A percentile compares a stretch with the other conserved stretches of the same genome.
Conservation (phyloP, 2,113 vertebrate genomes). For the Phylloscopus trochiloides region DNA sequence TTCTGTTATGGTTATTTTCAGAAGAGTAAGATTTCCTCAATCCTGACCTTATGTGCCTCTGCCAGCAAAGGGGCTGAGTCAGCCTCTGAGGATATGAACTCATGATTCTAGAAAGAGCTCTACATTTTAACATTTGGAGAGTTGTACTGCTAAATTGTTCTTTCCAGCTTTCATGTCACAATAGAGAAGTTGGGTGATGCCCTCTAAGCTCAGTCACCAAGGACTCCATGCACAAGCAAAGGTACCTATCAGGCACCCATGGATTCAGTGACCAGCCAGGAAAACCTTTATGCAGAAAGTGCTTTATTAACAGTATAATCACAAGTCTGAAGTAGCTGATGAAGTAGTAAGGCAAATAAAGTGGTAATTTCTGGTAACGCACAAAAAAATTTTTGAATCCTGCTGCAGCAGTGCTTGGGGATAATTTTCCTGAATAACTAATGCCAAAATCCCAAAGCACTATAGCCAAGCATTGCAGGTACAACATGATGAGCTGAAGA, state of each 20-base stretch:
- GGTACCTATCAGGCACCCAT: neutral
- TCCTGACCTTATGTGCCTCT: neutral
- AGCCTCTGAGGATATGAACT: neutral
- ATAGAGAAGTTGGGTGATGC: neutral
- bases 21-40: neutral
- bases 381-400: neutral
- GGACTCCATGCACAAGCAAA: neutral
- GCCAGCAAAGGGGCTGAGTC: neutral
- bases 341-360: neutral
- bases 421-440: neutral
- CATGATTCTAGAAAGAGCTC: neutral
- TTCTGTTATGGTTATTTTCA: neutral
- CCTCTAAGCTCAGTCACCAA: neutral
- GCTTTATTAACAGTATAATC: neutral
- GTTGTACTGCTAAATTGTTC: neutral
- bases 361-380: neutral
- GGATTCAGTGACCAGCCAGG: neutral
- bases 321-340: neutral
- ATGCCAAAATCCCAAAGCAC: neutral
- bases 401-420: neutral
- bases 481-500: neutral
- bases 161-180: neutral
- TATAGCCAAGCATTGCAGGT: neutral
- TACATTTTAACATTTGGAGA: neutral
- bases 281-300: neutral